Conservation (phyloP, 2,113 vertebrate genomes). For the Rhinoderma darwinii region DNA sequence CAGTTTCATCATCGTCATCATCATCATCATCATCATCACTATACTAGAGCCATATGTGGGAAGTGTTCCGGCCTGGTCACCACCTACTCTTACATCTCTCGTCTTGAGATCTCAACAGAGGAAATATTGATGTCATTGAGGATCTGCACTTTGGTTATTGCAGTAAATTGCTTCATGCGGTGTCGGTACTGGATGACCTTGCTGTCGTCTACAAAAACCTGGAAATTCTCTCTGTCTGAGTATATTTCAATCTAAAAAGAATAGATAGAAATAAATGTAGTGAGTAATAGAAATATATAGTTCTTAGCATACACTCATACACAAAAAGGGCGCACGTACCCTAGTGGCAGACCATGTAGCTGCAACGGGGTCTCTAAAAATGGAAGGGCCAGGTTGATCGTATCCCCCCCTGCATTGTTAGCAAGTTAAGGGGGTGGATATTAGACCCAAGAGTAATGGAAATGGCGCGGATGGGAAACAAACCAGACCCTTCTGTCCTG, state of each 20-base stretch:
- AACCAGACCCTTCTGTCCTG: too few relatives aligned
- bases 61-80: not conserved
- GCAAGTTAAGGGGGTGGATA: too few relatives aligned
- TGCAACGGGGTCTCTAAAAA: too few relatives aligned
- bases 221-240: conserved; percentile 76
- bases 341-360: too few relatives aligned
- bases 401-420: too few relatives aligned
- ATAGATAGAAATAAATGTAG: not conserved
- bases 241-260: conserved; percentile 77
- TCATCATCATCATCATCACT: not conserved
- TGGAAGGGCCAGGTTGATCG: too few relatives aligned
- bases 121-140: conserved; percentile 75
- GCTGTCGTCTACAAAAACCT: conserved; percentile 74
- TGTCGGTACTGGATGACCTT: conserved; percentile 77
- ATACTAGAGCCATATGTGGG: not conserved
- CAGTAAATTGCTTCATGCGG: conserved; percentile 71
- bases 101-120: conserved; percentile 76
- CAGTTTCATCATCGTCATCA: not conserved
- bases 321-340: too few relatives aligned
- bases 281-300: not conserved
- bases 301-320: too few relatives aligned
- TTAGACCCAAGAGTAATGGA: too few relatives aligned
- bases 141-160: conserved; percentile 77
- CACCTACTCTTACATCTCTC: conserved; percentile 66
- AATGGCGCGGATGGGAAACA: too few relatives aligned